These are phyloP conservation scores for Cyanoderma ruficeps DNA, from an alignment of 2,113 vertebrate species.

Conservation along the genomic window DNA sequence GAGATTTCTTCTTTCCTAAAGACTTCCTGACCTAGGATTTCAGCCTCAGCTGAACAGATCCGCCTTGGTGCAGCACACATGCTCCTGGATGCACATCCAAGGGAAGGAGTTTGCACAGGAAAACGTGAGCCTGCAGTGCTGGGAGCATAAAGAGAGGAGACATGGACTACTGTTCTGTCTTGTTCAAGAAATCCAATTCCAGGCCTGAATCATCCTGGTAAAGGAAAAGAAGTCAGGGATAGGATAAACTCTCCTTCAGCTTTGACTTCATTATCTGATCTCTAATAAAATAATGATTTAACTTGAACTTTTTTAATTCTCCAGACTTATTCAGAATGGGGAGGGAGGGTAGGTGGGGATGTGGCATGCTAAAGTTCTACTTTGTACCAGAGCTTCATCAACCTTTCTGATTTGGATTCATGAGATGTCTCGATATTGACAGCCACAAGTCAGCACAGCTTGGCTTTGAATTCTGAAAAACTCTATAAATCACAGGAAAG, in stretches of 20 bases:
- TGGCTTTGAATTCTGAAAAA: conserved; percentile 1
- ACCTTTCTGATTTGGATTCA: not conserved
- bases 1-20: not conserved
- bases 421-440: not conserved
- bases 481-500: not conserved
- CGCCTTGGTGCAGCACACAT: not conserved
- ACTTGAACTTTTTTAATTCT: not conserved
- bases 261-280: not conserved
- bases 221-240: not conserved
- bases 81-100: not conserved
- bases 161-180: not conserved
- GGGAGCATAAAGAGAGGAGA: not conserved
- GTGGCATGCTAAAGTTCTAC: not conserved
- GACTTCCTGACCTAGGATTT: not conserved
- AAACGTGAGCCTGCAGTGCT: not conserved
- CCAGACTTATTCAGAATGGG: not conserved
- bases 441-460: not conserved
- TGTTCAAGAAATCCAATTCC: not conserved
- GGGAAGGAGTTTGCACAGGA: not conserved
- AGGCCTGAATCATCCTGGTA: not conserved
- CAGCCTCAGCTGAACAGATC: not conserved
- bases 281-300: not conserved
- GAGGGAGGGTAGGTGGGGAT: not conserved
- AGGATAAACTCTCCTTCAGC: not conserved
- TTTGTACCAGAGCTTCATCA: not conserved